Conservation (phyloP, 2,113 vertebrate genomes). For the Trematocara zebra region DNA sequence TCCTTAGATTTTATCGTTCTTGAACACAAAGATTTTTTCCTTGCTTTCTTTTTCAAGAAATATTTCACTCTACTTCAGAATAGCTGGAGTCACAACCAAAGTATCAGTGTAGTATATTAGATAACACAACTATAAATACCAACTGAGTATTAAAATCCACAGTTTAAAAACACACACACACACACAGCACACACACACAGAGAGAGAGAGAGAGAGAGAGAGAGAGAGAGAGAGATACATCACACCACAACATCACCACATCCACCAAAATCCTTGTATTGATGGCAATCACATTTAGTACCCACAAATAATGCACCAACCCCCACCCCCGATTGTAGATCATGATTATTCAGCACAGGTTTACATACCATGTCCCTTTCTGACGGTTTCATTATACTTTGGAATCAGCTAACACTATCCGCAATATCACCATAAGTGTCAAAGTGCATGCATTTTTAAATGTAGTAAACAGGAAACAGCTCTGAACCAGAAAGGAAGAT, state of each 20-base stretch:
- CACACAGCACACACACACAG: background rate
- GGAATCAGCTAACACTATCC: background rate
- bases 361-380: background rate
- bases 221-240: background rate
- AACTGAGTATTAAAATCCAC: constrained; percentile 28
- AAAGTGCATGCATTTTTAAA: constrained; percentile 4
- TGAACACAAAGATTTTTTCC: constrained; percentile 30
- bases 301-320: background rate
- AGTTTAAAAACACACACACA: background rate
- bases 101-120: background rate
- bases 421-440: constrained; percentile 4
- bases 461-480: background rate
- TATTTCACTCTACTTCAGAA: constrained; percentile 32
- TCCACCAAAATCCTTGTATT: background rate
- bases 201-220: too few species aligned
- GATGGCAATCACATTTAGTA: background rate
- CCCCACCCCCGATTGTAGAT: background rate
- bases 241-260: background rate
- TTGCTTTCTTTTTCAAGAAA: background rate
- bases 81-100: background rate
- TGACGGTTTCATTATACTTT: background rate
- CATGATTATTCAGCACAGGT: background rate
- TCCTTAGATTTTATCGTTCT: constrained; percentile 44
- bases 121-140: constrained; percentile 47
- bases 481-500: constrained; percentile 14